Evolutionary conservation across 1,140 invertebrate genomes (phyloP).

Genomic region (Caenorhabditis remanei): DNA sequence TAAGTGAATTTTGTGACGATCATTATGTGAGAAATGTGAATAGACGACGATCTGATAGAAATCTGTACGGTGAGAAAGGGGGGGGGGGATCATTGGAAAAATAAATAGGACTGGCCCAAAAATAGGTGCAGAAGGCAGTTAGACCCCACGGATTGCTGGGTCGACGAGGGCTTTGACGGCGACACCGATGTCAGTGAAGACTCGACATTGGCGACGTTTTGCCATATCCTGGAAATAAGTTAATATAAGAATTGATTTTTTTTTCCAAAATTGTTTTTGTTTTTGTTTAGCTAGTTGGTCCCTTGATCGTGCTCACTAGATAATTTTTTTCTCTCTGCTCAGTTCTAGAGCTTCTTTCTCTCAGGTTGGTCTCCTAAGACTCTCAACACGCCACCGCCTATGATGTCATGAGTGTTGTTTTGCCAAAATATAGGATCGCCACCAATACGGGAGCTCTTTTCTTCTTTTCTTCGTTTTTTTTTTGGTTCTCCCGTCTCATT

Average conservation of each 20-base stretch:
- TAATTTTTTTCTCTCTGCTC: not conserved
- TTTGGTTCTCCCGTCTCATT: not conserved
- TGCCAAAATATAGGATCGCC: constrained; percentile 41
- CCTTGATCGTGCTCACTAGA: too few relatives aligned
- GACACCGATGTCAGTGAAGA: constrained; percentile 70
- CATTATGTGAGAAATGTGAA: constrained; percentile 41
- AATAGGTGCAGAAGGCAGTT: not conserved
- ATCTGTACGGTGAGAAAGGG: not conserved
- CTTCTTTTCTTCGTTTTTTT: constrained; percentile 2
- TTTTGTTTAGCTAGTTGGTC: too few relatives aligned
- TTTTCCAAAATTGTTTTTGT: not conserved
- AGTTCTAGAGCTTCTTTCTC: not conserved
- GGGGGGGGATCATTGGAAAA: too few relatives aligned
- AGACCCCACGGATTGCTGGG: constrained; percentile 25
- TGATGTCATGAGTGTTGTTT: constrained; percentile 53
- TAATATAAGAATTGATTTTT: too few relatives aligned
- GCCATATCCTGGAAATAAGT: constrained; percentile 72
- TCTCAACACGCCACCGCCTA: not conserved
- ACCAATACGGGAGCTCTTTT: not conserved
- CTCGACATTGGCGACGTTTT: constrained; percentile 73
- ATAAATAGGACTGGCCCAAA: too few relatives aligned
- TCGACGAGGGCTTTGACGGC: constrained; percentile 52
- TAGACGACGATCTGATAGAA: not conserved
- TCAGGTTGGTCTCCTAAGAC: constrained; percentile 31
- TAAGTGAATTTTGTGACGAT: constrained; percentile 50